Base-by-base conservation (phyloP, 2,888 invertebrate species). In the Drosophila neutralis region DNA sequence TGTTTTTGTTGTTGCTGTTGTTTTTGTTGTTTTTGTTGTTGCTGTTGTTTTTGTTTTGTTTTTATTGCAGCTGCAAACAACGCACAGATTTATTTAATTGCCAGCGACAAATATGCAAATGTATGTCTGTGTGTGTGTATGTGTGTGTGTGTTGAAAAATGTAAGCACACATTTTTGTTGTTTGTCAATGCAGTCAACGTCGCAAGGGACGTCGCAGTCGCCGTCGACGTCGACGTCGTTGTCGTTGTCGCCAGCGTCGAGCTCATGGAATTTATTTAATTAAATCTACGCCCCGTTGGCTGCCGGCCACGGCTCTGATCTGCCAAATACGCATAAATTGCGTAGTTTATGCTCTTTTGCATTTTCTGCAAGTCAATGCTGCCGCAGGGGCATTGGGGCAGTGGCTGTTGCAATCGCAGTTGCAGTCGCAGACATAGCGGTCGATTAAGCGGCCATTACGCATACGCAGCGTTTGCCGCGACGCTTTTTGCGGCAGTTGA, bases 51-150 rank as follows among this genome's bases (percentile, higher is more conserved):
- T 62, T 63, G 42, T 42, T 36, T 45, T 57, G 51, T 15, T 59
- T 51, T 31, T 53, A 61, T 29, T 66, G 62, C 35, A 33, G 76
- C 54, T 52, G 63, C 79, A 89, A 90, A 87, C 85, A 89, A 83
- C 87, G 58, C 69, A 64, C 78, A 88, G 85, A 90, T 90, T 90
- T 90, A 90, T 90, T 90, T 85, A 90, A 90, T 88, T 90, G 80
- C 72, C 61, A 29, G n/a, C 67, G 40, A 69, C 54, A 67, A 69
- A 76, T 64, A 63, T 71, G 80, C 78, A 78, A 80, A 83, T 78
- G 69, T 76, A 78, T 78, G 58, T 59, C 62, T 85, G 88, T 86
- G 83, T 87, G 84, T 82, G 82, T 71, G 27, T 27, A 4, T 27
- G 27, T 27, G 27, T 40, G 71, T 83, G 80, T 71, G 31, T 29